phyloP scores from a whole-genome alignment of 2,888 invertebrate species.

The Lepidonotus clava region DNA sequence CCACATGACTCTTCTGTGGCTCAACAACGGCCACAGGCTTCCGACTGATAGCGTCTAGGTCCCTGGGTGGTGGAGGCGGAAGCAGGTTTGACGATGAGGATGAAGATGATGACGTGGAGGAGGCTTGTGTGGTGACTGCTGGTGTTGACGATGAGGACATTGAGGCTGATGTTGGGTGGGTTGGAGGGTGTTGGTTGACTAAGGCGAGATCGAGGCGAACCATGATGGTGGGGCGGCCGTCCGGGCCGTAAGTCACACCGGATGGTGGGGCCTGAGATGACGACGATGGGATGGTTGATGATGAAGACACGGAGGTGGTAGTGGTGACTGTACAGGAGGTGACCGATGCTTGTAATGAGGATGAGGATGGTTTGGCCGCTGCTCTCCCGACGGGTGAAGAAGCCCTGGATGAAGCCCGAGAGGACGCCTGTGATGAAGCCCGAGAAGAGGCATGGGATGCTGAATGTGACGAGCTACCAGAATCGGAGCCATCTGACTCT shows the following conservation, averaged over 20 bases:
- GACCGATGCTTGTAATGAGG: not conserved
- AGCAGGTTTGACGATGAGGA: not conserved
- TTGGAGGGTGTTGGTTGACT: not conserved
- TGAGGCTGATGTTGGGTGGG: not conserved
- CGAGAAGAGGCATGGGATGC: not conserved
- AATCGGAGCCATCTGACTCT: constrained; percentile 12
- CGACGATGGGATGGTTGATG: no score
- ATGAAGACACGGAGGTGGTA: constrained; percentile 46
- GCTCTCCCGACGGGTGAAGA: not conserved
- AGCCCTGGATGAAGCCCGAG: constrained; percentile 21
- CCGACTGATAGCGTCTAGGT: not conserved
- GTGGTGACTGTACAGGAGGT: not conserved
- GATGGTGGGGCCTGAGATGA: not conserved
- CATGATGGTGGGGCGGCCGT: constrained; percentile 14
- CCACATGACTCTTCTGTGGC: constrained; percentile 40
- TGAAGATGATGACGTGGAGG: not conserved
- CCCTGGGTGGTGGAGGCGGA: constrained; percentile 1
- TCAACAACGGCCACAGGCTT: constrained; percentile 43
- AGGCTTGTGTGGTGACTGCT: not conserved
- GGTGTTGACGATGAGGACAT: not conserved
- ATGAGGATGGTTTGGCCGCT: not conserved
- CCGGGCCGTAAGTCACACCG: constrained; percentile 10
- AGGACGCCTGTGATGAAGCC: not conserved
- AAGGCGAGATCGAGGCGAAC: constrained; percentile 47
- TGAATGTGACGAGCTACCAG: constrained; percentile 20